Evolutionary conservation across 2,797 vertebrate genomes (phyloP).

Genomic region (Sebastes nivosus): DNA sequence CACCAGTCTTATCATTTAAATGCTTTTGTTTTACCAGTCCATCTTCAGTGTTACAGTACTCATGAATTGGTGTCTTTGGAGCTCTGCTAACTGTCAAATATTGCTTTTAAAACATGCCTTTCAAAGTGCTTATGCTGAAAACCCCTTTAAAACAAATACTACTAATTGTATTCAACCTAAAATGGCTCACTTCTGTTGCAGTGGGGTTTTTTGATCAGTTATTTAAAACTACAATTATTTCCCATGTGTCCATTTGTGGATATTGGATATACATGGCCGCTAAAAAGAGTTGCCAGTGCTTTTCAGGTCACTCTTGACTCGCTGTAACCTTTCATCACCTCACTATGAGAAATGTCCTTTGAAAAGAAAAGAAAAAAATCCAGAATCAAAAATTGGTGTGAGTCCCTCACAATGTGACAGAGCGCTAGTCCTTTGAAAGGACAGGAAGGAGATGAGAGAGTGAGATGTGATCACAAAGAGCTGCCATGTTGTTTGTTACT

Average conservation of each 20-base stretch:
- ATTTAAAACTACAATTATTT: neutral
- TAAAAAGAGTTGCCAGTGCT: neutral
- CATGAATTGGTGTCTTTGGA: neutral
- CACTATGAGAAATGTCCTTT: neutral
- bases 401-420: conserved; percentile 11
- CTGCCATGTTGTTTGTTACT: neutral
- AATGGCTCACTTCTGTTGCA: neutral
- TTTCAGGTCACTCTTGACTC: conserved; percentile 19
- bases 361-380: neutral
- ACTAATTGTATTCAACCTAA: neutral
- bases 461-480: conserved; percentile 3
- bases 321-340: conserved; percentile 3
- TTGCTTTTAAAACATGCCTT: neutral
- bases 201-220: neutral
- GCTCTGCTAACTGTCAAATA: neutral
- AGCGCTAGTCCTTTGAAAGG: conserved; percentile 11
- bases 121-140: neutral
- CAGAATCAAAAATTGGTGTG: neutral
- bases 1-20: neutral
- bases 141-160: neutral
- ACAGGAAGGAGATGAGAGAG: neutral
- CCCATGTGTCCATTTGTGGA: neutral
- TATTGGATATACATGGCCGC: neutral
- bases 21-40: neutral
- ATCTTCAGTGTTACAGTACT: neutral